Evolutionary conservation across 2,888 invertebrate genomes (phyloP).

Genomic region (Nezara viridula): DNA sequence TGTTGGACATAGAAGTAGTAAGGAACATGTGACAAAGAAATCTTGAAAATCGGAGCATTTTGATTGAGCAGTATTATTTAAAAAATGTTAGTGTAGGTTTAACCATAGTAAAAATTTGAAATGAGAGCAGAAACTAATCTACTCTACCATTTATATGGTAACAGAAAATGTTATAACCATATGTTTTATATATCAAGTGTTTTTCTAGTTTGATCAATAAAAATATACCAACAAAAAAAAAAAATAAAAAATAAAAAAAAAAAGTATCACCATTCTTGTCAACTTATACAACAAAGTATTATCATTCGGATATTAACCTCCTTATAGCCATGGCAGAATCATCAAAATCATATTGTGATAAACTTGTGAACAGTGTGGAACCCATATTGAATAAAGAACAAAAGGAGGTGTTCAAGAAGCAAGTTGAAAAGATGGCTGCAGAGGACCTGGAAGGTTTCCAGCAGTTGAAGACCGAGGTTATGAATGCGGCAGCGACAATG

Average conservation of each 20-base stretch:
- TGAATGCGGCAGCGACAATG: neutral
- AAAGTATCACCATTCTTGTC: too few species aligned
- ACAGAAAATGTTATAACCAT: neutral
- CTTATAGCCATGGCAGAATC: neutral
- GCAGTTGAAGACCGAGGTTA: neutral
- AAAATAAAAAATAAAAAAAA: neutral
- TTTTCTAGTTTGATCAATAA: neutral
- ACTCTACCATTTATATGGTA: too few species aligned
- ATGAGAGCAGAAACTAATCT: too few species aligned
- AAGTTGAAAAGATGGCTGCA: neutral
- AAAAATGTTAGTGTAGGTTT: too few species aligned
- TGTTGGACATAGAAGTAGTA: too few species aligned
- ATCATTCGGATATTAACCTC: neutral
- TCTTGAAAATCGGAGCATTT: too few species aligned
- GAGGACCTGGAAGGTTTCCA: conserved; percentile 14
- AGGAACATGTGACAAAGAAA: too few species aligned
- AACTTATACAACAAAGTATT: too few species aligned
- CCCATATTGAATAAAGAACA: neutral
- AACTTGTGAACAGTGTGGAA: neutral
- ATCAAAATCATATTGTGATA: neutral
- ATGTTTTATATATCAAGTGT: neutral
- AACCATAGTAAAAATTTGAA: too few species aligned
- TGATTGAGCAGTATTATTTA: too few species aligned
- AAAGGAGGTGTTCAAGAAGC: neutral
- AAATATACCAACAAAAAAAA: too few species aligned